Evolutionary conservation across 2,113 vertebrate species (phyloP).

Genomic region (Silurus meridionalis): DNA sequence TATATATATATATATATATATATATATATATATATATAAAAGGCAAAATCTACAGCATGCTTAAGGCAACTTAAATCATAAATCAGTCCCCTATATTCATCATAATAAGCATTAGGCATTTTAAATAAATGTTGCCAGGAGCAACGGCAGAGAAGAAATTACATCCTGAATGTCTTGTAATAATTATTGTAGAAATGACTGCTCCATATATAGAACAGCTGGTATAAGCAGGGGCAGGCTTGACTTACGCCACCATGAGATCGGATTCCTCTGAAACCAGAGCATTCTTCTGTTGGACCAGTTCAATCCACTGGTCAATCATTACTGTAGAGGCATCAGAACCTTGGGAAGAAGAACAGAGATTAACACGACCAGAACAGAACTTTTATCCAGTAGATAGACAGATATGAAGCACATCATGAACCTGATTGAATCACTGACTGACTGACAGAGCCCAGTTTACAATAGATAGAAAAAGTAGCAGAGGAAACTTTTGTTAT

Average conservation of each 20-base stretch:
- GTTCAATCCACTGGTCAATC: constrained; percentile 83
- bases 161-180: constrained; percentile 3
- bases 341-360: constrained; percentile 22
- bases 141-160: constrained; percentile 30
- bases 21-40: not conserved
- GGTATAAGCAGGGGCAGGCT: not conserved
- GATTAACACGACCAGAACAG: not conserved
- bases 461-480: not conserved
- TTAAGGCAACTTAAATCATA: constrained; percentile 31
- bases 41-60: constrained; percentile 37
- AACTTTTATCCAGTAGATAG: not conserved
- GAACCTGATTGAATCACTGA: not conserved
- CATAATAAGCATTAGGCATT: constrained; percentile 38
- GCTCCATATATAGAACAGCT: not conserved
- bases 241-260: constrained; percentile 89
- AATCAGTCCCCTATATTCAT: constrained; percentile 21
- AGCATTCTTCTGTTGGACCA: constrained; percentile 87
- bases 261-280: constrained; percentile 88
- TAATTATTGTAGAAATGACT: constrained; percentile 22
- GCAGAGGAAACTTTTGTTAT: not conserved
- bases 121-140: constrained; percentile 46
- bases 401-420: not conserved
- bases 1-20: no score
- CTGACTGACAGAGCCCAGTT: not conserved
- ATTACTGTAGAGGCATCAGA: constrained; percentile 61